Conservation (phyloP, 1,140 invertebrate species). For the Lepidurus couesii region DNA sequence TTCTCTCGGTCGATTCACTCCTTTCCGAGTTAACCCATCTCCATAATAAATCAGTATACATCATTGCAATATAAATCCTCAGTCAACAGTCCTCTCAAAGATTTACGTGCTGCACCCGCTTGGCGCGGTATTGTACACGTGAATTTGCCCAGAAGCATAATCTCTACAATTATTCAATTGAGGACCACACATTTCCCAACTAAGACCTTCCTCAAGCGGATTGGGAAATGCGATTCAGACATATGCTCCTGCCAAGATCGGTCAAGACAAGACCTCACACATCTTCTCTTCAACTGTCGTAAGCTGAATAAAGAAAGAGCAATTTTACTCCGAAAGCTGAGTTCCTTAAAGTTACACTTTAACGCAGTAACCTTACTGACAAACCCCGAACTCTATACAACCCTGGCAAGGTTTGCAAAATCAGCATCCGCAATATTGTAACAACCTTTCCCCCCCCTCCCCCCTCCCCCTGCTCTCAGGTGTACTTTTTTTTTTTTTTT, state of each 20-base stretch:
- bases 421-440: neutral
- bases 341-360: neutral
- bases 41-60: neutral
- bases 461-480: no score
- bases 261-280: neutral
- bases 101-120: no score
- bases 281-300: neutral
- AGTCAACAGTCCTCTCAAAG: no score
- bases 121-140: no score
- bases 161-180: neutral
- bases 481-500: no score
- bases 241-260: neutral
- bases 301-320: neutral
- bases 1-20: neutral
- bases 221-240: neutral
- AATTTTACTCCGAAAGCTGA: neutral
- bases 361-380: neutral
- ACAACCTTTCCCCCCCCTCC: neutral
- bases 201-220: neutral
- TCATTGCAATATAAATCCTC: neutral
- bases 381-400: neutral
- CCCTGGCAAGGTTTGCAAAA: neutral
- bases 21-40: neutral
- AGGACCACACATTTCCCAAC: neutral
- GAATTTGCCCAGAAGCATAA: no score